Evolutionary conservation across 1,140 invertebrate species (phyloP), one percentile per base, ranked within the genome.

Genomic region (Lordiphosa clarofinis): DNA sequence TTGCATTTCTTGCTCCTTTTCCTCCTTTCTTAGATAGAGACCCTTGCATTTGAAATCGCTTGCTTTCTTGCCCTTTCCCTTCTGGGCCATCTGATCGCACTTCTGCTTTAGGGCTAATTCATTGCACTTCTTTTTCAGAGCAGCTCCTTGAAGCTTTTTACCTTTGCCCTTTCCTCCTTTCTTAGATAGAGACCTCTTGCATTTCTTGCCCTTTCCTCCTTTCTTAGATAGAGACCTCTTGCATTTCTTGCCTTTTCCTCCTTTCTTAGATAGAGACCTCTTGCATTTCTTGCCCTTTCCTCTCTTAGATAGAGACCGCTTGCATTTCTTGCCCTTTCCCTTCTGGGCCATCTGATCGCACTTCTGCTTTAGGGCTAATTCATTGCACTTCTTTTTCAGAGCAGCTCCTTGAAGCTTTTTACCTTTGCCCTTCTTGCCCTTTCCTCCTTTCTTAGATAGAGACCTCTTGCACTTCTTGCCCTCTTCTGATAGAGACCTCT

Each of bases 41-140:
- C 19, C 0, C 4, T n/a, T n/a, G 1, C 6, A 15, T 44, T 43
- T 33, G n/a, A n/a, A n/a, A n/a, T n/a, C n/a, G n/a, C 4, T 9
- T 5, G 28, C 50, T 44, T 43, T 33, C 4, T 9, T 5, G 28
- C 50, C 12, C 1, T 31, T 42, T 19, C 40, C 13, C 10, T 48
- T 49, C 11, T 40, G 9, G 4, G 58, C 43, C 19, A 61, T 15
- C 12, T 28, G n/a, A 3, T 19, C 21, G 12, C 42, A 53, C 24
- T 60, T 10, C 4, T 44, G 4, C 24, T 44, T 59, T 11, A 46
- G 15, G 11, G 11, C 31, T 11, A 33, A 9, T 15, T 35, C 46
- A 3, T 1, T 9, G 19, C 42, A 44, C 1, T 48, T 11, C 8
- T 48, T 48, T 9, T 19, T 10, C 4, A 48, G n/a, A 7, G 24